These are phyloP conservation scores for Ceramica pisi DNA, from an alignment of 2,888 invertebrate genomes.

Conservation along the genomic window DNA sequence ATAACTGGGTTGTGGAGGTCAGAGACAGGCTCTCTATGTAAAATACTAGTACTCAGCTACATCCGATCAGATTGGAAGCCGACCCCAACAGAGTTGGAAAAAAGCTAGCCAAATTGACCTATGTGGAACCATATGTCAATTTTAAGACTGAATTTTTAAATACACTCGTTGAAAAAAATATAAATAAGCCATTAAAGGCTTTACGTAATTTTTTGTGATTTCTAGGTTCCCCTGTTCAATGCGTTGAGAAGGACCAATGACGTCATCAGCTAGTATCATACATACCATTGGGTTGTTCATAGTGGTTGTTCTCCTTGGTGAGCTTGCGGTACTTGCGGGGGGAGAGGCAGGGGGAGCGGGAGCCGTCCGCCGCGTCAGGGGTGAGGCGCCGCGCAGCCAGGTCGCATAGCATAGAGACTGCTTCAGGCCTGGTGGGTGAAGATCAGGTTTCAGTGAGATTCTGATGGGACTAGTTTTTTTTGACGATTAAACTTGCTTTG, in stretches of 20 bases:
- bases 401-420: conserved; percentile 96
- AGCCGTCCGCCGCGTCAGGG: conserved; percentile 89
- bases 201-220: no score
- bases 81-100: background rate
- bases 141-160: no score
- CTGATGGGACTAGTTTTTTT: background rate
- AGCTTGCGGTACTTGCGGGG: conserved; percentile 91
- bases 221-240: background rate
- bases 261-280: conserved; percentile 34
- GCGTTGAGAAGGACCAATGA: conserved; percentile 1
- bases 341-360: conserved; percentile 92
- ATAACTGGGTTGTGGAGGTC: background rate
- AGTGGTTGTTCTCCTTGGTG: conserved; percentile 90
- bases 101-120: background rate
- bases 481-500: no score
- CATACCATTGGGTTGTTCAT: conserved; percentile 87
- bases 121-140: no score
- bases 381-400: conserved; percentile 94
- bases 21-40: background rate
- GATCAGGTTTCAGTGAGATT: background rate
- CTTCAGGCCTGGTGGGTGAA: conserved; percentile 93
- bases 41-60: background rate
- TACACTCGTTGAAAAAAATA: no score
- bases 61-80: background rate
- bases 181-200: no score